These are phyloP conservation scores for Sminthurides aquaticus DNA, from an alignment of 2,888 invertebrate genomes.

Conservation along the genomic window DNA sequence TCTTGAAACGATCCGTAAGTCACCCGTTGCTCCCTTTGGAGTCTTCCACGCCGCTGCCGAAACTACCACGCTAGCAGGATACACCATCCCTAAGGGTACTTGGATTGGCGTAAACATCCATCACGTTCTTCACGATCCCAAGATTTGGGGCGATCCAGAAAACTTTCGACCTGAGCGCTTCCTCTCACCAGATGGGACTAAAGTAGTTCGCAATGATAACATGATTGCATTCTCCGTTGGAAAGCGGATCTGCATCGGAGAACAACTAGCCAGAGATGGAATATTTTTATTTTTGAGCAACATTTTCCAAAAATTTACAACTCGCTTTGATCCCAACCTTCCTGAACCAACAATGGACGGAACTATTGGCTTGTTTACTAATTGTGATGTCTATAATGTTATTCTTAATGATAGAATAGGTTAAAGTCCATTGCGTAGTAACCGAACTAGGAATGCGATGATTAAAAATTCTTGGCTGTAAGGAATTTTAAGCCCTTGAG, in stretches of 20 bases:
- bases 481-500: too few relatives aligned
- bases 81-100: slow-evolving; percentile 21
- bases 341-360: neutral
- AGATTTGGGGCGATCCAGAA: slow-evolving; percentile 28
- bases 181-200: slow-evolving; percentile 23
- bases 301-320: slow-evolving; percentile 8
- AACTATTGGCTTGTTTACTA: neutral
- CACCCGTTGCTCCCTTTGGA: slow-evolving; percentile 22
- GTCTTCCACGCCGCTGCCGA: slow-evolving; percentile 20
- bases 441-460: too few relatives aligned
- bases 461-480: too few relatives aligned
- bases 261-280: slow-evolving; percentile 11
- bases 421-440: too few relatives aligned
- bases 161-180: slow-evolving; percentile 32
- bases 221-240: slow-evolving; percentile 10
- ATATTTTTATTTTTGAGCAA: slow-evolving; percentile 7
- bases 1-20: slow-evolving; percentile 25
- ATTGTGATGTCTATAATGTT: neutral
- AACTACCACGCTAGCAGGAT: slow-evolving; percentile 15
- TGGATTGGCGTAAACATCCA: slow-evolving; percentile 19
- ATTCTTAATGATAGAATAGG: neutral
- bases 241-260: slow-evolving; percentile 11
- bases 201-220: neutral
- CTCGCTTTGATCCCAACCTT: neutral
- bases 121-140: slow-evolving; percentile 23